Evolutionary conservation across 2,888 invertebrate genomes (phyloP).

Genomic region (Dicyrtomina minuta): DNA sequence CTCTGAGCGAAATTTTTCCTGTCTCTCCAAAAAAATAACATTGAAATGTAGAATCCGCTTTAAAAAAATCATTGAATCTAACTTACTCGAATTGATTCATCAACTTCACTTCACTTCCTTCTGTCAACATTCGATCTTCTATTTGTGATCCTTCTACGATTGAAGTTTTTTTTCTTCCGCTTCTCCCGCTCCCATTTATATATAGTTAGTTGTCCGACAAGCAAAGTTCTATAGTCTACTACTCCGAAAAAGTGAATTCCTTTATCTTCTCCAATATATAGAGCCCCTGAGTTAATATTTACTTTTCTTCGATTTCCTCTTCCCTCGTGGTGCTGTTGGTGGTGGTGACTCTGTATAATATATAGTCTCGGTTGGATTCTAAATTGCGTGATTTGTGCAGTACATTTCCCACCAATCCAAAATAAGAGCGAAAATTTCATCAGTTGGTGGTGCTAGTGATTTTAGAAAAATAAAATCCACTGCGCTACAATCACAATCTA

Average conservation of each 20-base stretch:
- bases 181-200: not conserved
- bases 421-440: too few relatives aligned
- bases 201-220: not conserved
- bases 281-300: slow-evolving; percentile 7
- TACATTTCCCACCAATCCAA: too few relatives aligned
- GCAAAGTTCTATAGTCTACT: not conserved
- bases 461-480: too few relatives aligned
- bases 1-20: too few relatives aligned
- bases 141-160: slow-evolving; percentile 14
- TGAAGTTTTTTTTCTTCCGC: too few relatives aligned
- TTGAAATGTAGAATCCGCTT: not conserved
- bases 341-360: too few relatives aligned
- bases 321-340: not conserved
- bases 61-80: not conserved
- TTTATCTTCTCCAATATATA: not conserved
- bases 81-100: slow-evolving; percentile 33
- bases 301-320: slow-evolving; percentile 12
- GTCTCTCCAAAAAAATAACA: not conserved
- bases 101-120: slow-evolving; percentile 19
- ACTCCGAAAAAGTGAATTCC: slow-evolving; percentile 5
- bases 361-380: too few relatives aligned
- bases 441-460: too few relatives aligned
- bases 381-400: too few relatives aligned
- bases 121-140: slow-evolving; percentile 18
- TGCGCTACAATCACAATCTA: too few relatives aligned